Percentiles rank a stretch among this genome's conserved stretches.
Conservation (phyloP, 2,113 vertebrate genomes). For the Buteo buteo region DNA sequence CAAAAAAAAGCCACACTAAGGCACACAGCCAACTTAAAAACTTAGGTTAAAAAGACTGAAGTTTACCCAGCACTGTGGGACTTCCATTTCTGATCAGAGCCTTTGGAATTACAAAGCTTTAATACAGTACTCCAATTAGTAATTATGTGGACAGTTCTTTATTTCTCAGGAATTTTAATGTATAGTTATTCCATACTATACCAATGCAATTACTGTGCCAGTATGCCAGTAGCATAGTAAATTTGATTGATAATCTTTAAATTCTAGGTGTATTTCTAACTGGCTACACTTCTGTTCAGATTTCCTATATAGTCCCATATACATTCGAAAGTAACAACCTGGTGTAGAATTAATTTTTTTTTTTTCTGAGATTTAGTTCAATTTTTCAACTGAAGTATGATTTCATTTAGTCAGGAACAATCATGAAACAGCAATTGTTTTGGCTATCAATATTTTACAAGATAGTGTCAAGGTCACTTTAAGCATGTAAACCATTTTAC, state of each 20-base stretch:
- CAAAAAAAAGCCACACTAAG: neutral
- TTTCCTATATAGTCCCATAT: neutral
- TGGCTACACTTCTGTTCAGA: neutral
- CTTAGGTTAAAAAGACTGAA: neutral
- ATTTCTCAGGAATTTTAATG: neutral
- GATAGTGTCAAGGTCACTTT: conserved; percentile 29
- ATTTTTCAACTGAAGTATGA: neutral
- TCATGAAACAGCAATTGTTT: neutral
- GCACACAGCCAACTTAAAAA: too few relatives aligned
- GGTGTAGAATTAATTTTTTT: neutral
- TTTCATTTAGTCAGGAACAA: neutral
- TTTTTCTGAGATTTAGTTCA: neutral
- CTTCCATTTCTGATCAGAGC: neutral
- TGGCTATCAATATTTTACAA: neutral
- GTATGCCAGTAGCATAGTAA: neutral
- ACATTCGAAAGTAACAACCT: neutral
- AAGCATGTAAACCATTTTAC: neutral
- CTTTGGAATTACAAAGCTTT: neutral
- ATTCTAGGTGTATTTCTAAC: neutral
- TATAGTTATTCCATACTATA: neutral
- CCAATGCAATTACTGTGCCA: neutral
- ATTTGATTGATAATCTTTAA: neutral
- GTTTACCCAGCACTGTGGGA: neutral
- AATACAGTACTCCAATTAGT: neutral
- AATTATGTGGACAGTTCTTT: neutral